Conservation (phyloP, 2,888 invertebrate genomes). For the Drosophila recens region DNA sequence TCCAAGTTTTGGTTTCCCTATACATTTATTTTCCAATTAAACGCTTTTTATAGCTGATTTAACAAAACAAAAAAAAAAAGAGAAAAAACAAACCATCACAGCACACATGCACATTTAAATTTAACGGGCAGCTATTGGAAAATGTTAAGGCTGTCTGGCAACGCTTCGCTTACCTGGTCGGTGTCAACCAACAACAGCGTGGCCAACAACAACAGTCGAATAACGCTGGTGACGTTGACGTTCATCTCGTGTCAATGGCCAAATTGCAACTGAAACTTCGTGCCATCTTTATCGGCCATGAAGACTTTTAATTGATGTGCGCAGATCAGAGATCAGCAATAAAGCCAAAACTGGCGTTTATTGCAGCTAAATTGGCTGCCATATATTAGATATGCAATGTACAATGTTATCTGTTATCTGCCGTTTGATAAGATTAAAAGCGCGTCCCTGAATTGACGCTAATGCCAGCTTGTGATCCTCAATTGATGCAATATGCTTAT, state of each 20-base stretch:
- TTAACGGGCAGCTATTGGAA: neutral
- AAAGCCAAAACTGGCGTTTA: constrained; percentile 1
- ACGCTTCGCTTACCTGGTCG: constrained; percentile 34
- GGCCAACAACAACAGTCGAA: constrained; percentile 13
- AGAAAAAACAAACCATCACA: too few species aligned
- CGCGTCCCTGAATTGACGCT: neutral
- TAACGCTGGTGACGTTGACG: neutral
- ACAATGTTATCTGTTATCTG: neutral
- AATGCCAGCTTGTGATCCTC: neutral
- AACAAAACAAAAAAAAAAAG: too few species aligned
- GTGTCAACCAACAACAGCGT: constrained; percentile 8
- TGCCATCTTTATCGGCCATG: constrained; percentile 3
- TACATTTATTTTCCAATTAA: too few species aligned
- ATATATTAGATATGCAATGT: constrained; percentile 7
- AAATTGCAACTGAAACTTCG: constrained; percentile 25
- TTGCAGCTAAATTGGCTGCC: neutral
- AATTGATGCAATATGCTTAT: neutral
- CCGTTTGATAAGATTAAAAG: constrained; percentile 3
- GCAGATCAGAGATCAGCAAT: neutral
- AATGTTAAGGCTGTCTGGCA: neutral
- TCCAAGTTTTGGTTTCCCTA: too few species aligned
- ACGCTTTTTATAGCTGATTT: too few species aligned
- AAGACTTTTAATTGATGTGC: constrained; percentile 6
- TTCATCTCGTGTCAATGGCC: constrained; percentile 29
- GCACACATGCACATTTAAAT: neutral